Evolutionary conservation across 2,797 vertebrate genomes (phyloP).

Genomic region (Scolopax bukidnonensis): DNA sequence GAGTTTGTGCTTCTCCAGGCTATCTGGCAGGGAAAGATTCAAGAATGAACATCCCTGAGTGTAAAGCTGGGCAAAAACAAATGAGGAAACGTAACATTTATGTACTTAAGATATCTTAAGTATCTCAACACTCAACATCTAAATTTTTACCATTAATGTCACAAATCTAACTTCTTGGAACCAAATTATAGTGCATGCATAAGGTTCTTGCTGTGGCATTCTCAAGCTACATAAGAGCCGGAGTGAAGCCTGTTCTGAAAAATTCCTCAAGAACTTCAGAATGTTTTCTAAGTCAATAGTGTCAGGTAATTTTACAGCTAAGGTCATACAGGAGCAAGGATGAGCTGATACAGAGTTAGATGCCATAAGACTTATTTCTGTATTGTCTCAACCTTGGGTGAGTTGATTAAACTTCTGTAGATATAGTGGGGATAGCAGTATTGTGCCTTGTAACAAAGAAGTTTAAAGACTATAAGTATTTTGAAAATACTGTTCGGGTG

Average conservation of each 20-base stretch:
- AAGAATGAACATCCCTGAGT: background rate
- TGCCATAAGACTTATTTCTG: background rate
- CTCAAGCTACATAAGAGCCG: background rate
- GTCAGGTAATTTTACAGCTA: background rate
- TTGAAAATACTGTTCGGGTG: background rate
- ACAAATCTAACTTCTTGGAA: background rate
- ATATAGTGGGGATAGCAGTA: background rate
- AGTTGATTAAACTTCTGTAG: background rate
- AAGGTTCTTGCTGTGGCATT: background rate
- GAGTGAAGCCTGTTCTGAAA: background rate
- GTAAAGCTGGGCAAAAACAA: background rate
- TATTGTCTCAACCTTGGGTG: background rate
- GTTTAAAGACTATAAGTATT: background rate
- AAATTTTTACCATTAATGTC: background rate
- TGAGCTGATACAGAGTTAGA: background rate
- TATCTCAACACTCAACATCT: background rate
- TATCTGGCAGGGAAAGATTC: background rate
- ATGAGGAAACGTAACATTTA: background rate
- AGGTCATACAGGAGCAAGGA: background rate
- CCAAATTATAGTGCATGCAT: background rate
- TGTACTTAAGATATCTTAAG: background rate
- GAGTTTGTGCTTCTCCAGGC: background rate
- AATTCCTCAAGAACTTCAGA: rapidly evolving
- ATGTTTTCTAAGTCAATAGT: background rate
- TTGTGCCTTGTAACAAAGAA: background rate